Evolutionary conservation across 1,140 invertebrate species (phyloP), one percentile per base, ranked within the genome.

Genomic region (Drosophila biarmipes): DNA sequence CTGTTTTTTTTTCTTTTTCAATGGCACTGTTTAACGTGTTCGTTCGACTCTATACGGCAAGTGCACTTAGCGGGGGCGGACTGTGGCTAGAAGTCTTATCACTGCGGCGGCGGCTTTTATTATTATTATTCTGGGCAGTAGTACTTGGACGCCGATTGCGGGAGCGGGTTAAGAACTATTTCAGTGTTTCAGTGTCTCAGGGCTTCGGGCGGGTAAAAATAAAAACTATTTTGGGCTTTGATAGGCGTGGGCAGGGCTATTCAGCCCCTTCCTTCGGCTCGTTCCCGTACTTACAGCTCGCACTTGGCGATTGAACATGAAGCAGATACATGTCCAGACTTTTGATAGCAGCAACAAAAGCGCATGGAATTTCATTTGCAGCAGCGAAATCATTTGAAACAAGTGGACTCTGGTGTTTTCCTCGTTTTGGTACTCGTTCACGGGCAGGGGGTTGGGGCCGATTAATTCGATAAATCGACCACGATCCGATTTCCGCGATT

Each of bases 251-350:
- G 24, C 24, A 24, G 24, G 24, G 3, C 7, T 3, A n/a, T 48
- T 27, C 29, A 31, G 27, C 15, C 2, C 24, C 12, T 17, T 10
- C 6, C 34, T 51, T 51, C 12, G 0, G 11, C 15, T 5, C 34
- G 34, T 51, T 34, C 34, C 24, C 29, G 34, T 87, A 96, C 96
- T 96, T 96, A 98, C 98, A 93, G 97, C 95, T 95, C 98, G 95
- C 93, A 97, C 96, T 95, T 98, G 97, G 94, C 98, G 97, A 94
- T 97, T 97, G 92, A 98, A 95, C 94, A 98, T 96, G 95, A 97
- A 99, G 94, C 97, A 98, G 93, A 99, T 95, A 94, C 98, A 99
- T 94, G 96, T 98, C 98, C 98, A 99, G 93, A 99, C 96, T 94
- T 97, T 98, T 91, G 97, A 97, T 92, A 97, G 97, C 92, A 98